phyloP scores from a whole-genome alignment of 2,888 invertebrate genomes.

The Capitulum mitella region DNA sequence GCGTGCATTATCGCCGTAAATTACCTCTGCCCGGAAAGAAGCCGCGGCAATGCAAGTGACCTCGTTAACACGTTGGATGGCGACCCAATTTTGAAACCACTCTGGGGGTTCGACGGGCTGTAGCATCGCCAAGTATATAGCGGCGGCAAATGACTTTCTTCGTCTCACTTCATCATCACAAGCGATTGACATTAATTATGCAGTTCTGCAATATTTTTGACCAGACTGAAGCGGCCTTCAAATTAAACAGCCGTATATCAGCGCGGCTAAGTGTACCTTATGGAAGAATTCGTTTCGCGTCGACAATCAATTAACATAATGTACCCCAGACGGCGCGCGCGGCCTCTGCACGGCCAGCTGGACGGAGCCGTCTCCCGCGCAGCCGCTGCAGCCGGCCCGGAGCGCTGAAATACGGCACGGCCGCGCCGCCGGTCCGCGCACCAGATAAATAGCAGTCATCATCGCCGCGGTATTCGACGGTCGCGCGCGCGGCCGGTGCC shows the following conservation, averaged over 20 bases:
- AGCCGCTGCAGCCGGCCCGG: not conserved
- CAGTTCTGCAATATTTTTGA: not conserved
- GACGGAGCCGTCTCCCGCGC: not conserved
- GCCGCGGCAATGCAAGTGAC: not conserved
- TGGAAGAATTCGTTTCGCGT: slow-evolving; percentile 6
- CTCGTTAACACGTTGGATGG: not conserved
- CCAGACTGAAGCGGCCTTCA: not conserved
- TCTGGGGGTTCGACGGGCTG: not conserved
- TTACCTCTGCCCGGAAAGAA: not conserved
- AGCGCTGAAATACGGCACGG: not conserved
- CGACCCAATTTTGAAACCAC: not conserved
- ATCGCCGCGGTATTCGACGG: not conserved
- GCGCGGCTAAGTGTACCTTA: not conserved
- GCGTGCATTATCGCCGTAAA: not conserved
- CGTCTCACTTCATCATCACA: not conserved
- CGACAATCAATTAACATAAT: slow-evolving; percentile 3
- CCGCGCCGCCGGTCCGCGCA: not conserved
- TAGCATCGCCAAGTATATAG: not conserved
- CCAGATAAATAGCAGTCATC: not conserved
- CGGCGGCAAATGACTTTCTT: not conserved
- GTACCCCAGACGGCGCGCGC: not conserved
- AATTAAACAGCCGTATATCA: slow-evolving; percentile 10
- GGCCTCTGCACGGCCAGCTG: not conserved
- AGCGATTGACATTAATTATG: slow-evolving; percentile 10
- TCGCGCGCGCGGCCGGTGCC: not conserved